Base-by-base conservation (phyloP, 2,888 invertebrate species). In the Amaurobius ferox region DNA sequence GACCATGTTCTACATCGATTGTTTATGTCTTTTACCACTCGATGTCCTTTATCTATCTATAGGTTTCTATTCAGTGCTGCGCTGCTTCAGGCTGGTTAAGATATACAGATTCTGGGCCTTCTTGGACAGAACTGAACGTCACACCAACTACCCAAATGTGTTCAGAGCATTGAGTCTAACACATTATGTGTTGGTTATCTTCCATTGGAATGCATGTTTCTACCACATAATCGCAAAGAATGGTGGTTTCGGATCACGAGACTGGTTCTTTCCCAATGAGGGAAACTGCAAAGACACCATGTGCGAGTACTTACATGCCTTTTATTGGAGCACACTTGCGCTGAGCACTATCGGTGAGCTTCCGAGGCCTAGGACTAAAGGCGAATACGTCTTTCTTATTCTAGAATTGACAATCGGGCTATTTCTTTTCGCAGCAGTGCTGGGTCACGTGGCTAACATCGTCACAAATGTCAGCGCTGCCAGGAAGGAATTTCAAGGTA, bases 161-260 rank as follows among this genome's bases (percentile, higher is more conserved):
- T 97, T 97, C 93, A 95, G 91, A 5, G 90, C 90, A 29, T 64
- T 90, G 19, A 89, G 89, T 44, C 88, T 91, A 35, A 89, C 90
- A 16, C 90, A 90, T 80, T 92, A 92, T 89, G 90, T 93, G 7
- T 89, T 93, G 95, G 98, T 98, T 93, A 97, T 98, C 93, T 98
- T 98, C 93, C 99, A 99, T 94, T 99, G 98, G 98, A 99, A 99
- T 93, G 98, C 98, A 91, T 99, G 98, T 93, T 94, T 99, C 92
- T 98, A 97, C 93, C 97, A 98, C 94, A 95, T 98, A 92, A 96
- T 98, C 92, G 95, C 96, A 94, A 96, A 96, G 93, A 97, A 97
- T 93, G 95, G 96, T 93, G 97, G 96, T 90, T 97, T 97, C 93
- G 97, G 97, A 90, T 96, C 96, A 1, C 68, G 88, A 16, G 88